Base-by-base conservation (phyloP, 2,113 vertebrate species). In the Pipra filicauda region DNA sequence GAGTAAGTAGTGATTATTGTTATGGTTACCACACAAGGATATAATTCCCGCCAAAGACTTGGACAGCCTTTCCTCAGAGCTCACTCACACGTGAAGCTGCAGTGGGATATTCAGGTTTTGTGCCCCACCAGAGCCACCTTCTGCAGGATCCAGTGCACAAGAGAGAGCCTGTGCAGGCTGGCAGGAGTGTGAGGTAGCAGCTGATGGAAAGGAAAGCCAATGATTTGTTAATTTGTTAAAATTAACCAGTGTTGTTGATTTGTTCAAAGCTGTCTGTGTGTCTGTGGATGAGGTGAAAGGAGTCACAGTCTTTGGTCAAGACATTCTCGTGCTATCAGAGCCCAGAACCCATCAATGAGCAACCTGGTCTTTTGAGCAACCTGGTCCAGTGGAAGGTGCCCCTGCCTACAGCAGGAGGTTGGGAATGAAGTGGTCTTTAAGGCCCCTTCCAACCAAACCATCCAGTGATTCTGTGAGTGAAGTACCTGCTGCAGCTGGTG, bases 301-400 rank as follows among this genome's bases (percentile, higher is more conserved):
- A 51, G 28, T 43, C 9, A 10, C 33, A 35, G 37, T 27, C 41
- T 51, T 21, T 41, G 33, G 23, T 5, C 35, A 33, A 28, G 73
- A 52, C 17, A 22, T 44, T 4, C 33, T 16, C 0, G 0, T 8
- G 21, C 12, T 43, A 4, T 43, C 73, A 76, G 19, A 54, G 15
- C 48, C 12, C 35, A 65, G 69, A 67, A 19, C 7, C 17, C 30
- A 2, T 9, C 35, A 33, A 9, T 17, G 44, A 43, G 21, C 37
- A 43, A 43, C 49, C 35, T 30, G 71, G 8, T n/a, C 10, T 37
- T 35, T 51, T 73, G 43, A 80, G 35, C 21, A 72, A 1, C 11
- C 51, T 35, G 26, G 23, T 28, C 28, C 20, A 44, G 35, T 51
- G 59, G 59, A 19, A 73, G 10, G 33, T 51, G n/a, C 23, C 23